Base-by-base conservation (phyloP, 2,797 vertebrate species). In the Chelon auratus region DNA sequence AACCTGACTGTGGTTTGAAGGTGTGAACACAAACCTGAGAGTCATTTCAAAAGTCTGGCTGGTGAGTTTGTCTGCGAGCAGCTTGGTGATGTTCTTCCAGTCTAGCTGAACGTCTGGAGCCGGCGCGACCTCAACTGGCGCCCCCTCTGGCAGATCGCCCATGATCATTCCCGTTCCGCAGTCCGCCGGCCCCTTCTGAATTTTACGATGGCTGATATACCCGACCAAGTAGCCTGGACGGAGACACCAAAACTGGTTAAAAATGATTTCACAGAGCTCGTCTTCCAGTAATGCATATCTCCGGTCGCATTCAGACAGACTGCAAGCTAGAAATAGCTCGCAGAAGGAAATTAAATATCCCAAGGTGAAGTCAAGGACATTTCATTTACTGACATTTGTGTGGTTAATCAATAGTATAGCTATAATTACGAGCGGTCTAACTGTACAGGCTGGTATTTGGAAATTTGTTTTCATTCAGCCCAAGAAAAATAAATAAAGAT, bases 201-300 rank as follows among this genome's bases (percentile, higher is more conserved):
- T 86, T 52, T 93, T 94, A 24, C 80, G 82, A 0, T 93, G 92
- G 77, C 89, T 92, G 76, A 95, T 36, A 78, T 93, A 97, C 53
- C 96, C 96, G 0, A 96, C 62, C 47, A 97, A 62, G 81, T 93
- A 95, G n/a, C 97, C 97, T 99, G 68, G 24, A 70, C 9, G n/a
- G 13, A 48, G 8, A 53, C 22, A 53, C 18, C 17, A 9, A 20
- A 22, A 22, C 20, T 22, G 48, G 18, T 48, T 48, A 20, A 48
- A 48, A 33, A 33, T 8, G 30, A 7, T 33, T 33, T 33, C 30
- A 33, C 30, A 33, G 1, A 33, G 30, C 5, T 33, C 30, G 7
- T 33, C 30, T 33, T 33, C 24, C 24, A 26, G 24, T 26, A 26
- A 26, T 26, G 24, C 24, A 26, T 26, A 26, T 26, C 24, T 26